Conservation (phyloP, 2,113 vertebrate genomes). For the Istiophorus platypterus region DNA sequence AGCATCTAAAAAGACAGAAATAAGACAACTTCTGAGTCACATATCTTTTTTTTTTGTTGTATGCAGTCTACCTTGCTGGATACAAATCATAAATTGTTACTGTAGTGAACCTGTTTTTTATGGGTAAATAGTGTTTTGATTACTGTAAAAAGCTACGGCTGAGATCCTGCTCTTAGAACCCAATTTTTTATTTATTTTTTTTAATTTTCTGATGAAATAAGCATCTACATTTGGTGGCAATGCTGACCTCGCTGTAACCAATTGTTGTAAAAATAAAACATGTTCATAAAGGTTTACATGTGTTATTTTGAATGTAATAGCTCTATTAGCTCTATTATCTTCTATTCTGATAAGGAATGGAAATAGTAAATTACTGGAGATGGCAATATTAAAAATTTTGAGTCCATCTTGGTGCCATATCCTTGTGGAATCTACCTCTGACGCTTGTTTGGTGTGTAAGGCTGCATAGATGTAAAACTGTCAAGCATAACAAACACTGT, state of each 20-base stretch:
- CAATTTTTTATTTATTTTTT: too few species aligned
- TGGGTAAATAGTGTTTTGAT: background rate
- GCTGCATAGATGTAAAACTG: slow-evolving; percentile 20
- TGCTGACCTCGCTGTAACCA: background rate
- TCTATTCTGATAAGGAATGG: background rate
- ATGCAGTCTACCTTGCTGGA: background rate
- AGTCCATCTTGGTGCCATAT: background rate
- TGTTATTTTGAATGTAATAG: too few species aligned
- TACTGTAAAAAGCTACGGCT: background rate
- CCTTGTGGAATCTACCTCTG: slow-evolving; percentile 26
- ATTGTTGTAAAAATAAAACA: background rate
- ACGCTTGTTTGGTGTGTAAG: background rate
- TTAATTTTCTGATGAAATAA: background rate
- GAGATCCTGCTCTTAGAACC: background rate
- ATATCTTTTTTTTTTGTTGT: background rate
- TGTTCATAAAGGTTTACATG: background rate
- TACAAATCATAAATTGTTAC: too few species aligned
- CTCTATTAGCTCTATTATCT: background rate
- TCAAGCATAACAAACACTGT: slow-evolving; percentile 19
- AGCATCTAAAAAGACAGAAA: background rate
- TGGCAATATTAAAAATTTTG: background rate
- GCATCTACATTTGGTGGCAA: background rate
- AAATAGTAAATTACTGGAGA: background rate
- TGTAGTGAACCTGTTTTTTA: too few species aligned
- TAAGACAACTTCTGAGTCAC: background rate